These are phyloP conservation scores for Drosophila testacea DNA, from an alignment of 2,888 invertebrate species.

Conservation along the genomic window DNA sequence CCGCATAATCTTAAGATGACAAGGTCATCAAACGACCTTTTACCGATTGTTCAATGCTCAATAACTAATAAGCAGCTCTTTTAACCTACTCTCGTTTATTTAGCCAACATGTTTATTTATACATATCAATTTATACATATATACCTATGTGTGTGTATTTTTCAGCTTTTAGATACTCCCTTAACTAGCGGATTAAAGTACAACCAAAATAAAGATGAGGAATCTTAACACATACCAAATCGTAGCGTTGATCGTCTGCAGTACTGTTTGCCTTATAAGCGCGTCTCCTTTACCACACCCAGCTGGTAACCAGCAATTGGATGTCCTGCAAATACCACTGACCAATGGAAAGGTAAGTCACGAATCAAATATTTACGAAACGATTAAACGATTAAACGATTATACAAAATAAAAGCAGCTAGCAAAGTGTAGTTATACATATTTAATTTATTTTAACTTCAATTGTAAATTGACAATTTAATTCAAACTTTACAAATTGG, in stretches of 20 bases:
- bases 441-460: too few relatives aligned
- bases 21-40: conserved; percentile 54
- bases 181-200: conserved; percentile 18
- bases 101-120: background rate
- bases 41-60: conserved; percentile 19
- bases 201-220: conserved; percentile 50
- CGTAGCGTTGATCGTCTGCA: conserved; percentile 65
- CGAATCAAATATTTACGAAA: background rate
- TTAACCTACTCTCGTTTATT: conserved; percentile 23
- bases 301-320: conserved; percentile 82
- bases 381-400: too few relatives aligned
- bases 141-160: background rate
- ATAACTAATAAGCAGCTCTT: conserved; percentile 48
- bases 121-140: background rate
- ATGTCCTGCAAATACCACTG: conserved; percentile 85
- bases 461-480: too few relatives aligned
- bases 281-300: conserved; percentile 82
- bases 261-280: conserved; percentile 72
- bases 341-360: conserved; percentile 84
- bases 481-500: too few relatives aligned
- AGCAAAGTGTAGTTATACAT: too few relatives aligned
- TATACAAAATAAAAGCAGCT: too few relatives aligned
- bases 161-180: background rate
- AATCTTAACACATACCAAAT: conserved; percentile 65
- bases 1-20: conserved; percentile 50